A percentile compares a stretch with the other conserved stretches of the same genome.
phyloP scores from a whole-genome alignment of 2,888 invertebrate genomes.

The Mythimna impura region DNA sequence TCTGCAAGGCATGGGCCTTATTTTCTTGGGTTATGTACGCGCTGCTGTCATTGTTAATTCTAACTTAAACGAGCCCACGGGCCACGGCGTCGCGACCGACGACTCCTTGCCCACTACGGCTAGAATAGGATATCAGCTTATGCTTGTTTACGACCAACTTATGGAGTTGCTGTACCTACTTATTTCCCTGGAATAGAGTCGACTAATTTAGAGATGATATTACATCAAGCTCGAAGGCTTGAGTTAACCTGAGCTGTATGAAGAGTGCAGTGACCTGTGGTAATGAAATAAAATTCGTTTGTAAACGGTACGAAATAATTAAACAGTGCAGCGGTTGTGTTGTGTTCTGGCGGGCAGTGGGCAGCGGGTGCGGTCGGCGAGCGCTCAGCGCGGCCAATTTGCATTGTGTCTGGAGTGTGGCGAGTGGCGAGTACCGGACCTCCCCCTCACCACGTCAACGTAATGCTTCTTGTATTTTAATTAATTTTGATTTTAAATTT shows the following conservation, averaged over 20 bases:
- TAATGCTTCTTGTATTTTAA: constrained; percentile 60
- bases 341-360: constrained; percentile 37
- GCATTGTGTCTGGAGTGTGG: constrained; percentile 67
- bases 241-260: constrained; percentile 19
- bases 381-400: constrained; percentile 53
- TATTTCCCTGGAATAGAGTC: constrained; percentile 47
- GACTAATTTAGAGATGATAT: constrained; percentile 43
- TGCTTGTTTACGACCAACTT: constrained; percentile 57
- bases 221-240: constrained; percentile 20
- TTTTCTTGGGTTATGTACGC: constrained; percentile 60
- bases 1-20: constrained; percentile 50
- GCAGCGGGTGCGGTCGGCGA: constrained; percentile 58
- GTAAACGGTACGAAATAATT: constrained; percentile 64
- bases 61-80: constrained; percentile 63
- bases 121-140: constrained; percentile 59
- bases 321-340: constrained; percentile 61
- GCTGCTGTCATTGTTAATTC: constrained; percentile 67
- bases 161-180: constrained; percentile 49
- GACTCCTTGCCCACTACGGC: constrained; percentile 40
- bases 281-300: constrained; percentile 62
- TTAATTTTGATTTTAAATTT: constrained; percentile 61
- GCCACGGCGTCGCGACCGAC: constrained; percentile 22
- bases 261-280: constrained; percentile 57
- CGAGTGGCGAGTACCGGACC: constrained; percentile 38
- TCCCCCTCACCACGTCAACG: constrained; percentile 48